These are phyloP conservation scores for Eudorcas thomsonii DNA, from an alignment of 2,113 vertebrate genomes.

Conservation along the genomic window DNA sequence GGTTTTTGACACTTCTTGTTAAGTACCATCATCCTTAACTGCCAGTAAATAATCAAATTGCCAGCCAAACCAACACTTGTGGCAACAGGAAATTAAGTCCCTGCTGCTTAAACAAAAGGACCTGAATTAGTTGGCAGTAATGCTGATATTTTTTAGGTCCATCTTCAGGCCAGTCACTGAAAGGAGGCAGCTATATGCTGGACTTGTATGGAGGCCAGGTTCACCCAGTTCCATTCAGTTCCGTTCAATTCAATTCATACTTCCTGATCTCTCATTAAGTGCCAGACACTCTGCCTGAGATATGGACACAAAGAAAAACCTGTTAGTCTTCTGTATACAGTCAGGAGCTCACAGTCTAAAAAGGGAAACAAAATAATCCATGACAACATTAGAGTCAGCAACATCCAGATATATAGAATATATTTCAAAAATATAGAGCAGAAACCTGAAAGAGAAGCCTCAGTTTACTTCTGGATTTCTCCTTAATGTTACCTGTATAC, in stretches of 20 bases:
- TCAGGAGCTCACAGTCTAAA: background rate
- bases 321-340: background rate
- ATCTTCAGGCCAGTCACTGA: background rate
- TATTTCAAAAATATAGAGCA: background rate
- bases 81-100: conserved; percentile 11
- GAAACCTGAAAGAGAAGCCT: background rate
- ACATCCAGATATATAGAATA: background rate
- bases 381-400: background rate
- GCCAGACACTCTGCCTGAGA: background rate
- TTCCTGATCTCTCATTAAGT: background rate
- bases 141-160: background rate
- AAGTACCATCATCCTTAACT: background rate
- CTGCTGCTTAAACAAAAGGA: conserved; percentile 25
- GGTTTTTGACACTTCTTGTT: background rate
- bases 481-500: background rate
- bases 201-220: background rate
- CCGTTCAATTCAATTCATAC: background rate
- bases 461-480: background rate
- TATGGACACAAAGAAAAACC: background rate
- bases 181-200: background rate
- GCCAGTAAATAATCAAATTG: background rate
- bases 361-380: background rate
- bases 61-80: conserved; percentile 31
- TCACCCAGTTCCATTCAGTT: background rate
- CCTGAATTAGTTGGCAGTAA: background rate